phyloP scores from a whole-genome alignment of 2,797 vertebrate species.

The Poecilia picta region DNA sequence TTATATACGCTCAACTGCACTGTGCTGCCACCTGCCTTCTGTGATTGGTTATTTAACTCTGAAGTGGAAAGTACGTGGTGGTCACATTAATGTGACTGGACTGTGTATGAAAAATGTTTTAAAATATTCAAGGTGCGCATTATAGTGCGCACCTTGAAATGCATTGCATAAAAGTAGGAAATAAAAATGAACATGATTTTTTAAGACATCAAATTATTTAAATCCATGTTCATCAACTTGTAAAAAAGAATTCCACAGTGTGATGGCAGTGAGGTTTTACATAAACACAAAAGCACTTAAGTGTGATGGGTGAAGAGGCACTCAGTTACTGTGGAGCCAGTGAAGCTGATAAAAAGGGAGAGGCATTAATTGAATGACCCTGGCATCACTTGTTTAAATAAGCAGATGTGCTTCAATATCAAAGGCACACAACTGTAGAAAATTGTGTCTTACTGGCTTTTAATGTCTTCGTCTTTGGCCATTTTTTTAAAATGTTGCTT shows the following conservation, averaged over 20 bases:
- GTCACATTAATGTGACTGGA: too few relatives aligned
- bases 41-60: too few relatives aligned
- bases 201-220: conserved; percentile 44
- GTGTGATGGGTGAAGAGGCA: conserved; percentile 66
- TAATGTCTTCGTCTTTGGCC: conserved; percentile 57
- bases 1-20: too few relatives aligned
- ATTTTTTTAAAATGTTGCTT: conserved; percentile 59
- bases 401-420: conserved; percentile 62
- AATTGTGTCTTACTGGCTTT: conserved; percentile 58
- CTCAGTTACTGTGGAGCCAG: conserved; percentile 61
- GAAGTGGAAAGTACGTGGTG: too few relatives aligned
- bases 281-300: conserved; percentile 76
- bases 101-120: too few relatives aligned
- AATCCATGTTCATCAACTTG: conserved; percentile 37
- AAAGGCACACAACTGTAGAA: conserved; percentile 61
- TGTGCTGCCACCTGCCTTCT: too few relatives aligned
- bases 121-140: too few relatives aligned
- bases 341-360: conserved; percentile 72
- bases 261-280: conserved; percentile 51
- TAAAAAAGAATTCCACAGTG: conserved; percentile 33
- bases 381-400: conserved; percentile 70
- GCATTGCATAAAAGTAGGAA: conserved; percentile 6
- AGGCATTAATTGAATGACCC: conserved; percentile 76
- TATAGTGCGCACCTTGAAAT: too few relatives aligned
- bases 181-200: conserved; percentile 8